phyloP scores from a whole-genome alignment of 2,113 vertebrate genomes.

The Neolamprologus sp. region DNA sequence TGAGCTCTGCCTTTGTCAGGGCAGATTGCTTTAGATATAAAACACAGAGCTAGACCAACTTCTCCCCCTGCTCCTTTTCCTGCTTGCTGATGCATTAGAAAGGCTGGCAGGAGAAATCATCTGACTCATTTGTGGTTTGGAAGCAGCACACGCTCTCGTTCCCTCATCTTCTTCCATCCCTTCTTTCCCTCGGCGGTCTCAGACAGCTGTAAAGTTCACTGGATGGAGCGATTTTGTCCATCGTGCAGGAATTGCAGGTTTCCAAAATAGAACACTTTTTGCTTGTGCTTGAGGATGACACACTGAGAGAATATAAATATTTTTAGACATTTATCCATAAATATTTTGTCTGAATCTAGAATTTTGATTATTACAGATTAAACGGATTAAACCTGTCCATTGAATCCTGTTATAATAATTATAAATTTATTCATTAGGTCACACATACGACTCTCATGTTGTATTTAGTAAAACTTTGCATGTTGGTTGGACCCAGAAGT shows the following conservation, averaged over 20 bases:
- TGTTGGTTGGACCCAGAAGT: background rate
- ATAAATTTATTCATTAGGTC: fast-evolving
- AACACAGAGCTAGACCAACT: slow-evolving; percentile 1
- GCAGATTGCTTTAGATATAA: background rate
- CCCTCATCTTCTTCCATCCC: background rate
- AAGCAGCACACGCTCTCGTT: background rate
- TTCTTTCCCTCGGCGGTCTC: background rate
- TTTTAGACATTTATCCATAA: background rate
- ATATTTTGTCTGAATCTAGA: background rate
- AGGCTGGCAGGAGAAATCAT: background rate
- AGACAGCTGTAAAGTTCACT: background rate
- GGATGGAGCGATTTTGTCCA: background rate
- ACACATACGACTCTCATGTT: background rate
- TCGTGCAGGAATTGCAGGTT: background rate
- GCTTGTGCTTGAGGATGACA: background rate
- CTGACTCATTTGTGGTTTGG: slow-evolving; percentile 37
- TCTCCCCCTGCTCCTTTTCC: background rate
- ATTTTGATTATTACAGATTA: background rate
- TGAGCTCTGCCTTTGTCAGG: background rate
- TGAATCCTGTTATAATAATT: background rate
- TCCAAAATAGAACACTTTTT: background rate
- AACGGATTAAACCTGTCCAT: fast-evolving
- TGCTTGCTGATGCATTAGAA: background rate
- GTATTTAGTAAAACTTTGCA: background rate
- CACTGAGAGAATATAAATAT: fast-evolving